Evolutionary conservation across 2,888 invertebrate species (phyloP), one percentile per base, ranked within the genome.

Genomic region (Epinotia ramella): DNA sequence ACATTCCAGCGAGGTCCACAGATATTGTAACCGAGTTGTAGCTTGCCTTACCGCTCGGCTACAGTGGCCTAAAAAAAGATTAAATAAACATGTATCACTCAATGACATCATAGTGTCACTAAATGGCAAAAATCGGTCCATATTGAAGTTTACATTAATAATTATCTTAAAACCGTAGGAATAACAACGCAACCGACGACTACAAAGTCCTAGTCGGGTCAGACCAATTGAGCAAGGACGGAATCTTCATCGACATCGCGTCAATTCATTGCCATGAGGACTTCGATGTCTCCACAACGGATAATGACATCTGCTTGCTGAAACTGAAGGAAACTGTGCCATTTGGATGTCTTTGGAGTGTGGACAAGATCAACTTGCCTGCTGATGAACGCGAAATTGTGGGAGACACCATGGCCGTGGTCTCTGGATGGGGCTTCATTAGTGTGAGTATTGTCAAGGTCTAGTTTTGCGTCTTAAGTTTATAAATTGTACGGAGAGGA

Each of bases 321-420:
- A 67, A 67, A 56, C 56, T 67, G 5, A 40, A 33, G 33, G 67
- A 67, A 20, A 6, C 12, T 20, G 18, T 67, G 18, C 67, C 67
- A 20, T 40, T 67, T 20, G 67, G 56, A 53, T 67, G 67, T 40
- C 18, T 67, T 33, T 67, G 67, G 67, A 56, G 18, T 40, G 18
- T 67, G 18, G 67, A 18, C 1, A 67, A 33, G 13, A n/a, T 67
- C 18, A 9, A 28, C 6, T 56, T 67, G 18, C 67, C 67, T 16
- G 24, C 4, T 33, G 12, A 67, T 20, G 11, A 28, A 7, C 56
- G 56, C 12, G 7, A 5, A 24, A 53, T 66, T 33, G 7, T 33
- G 12, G 56, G 40, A 40, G 6, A 12, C 56, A 33, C 12, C 6
- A 0, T 13, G 7, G 28, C 28, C 4, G 56, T 5, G 2, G 67